Conservation (phyloP, 2,113 vertebrate species). For the Menidia beryllina region DNA sequence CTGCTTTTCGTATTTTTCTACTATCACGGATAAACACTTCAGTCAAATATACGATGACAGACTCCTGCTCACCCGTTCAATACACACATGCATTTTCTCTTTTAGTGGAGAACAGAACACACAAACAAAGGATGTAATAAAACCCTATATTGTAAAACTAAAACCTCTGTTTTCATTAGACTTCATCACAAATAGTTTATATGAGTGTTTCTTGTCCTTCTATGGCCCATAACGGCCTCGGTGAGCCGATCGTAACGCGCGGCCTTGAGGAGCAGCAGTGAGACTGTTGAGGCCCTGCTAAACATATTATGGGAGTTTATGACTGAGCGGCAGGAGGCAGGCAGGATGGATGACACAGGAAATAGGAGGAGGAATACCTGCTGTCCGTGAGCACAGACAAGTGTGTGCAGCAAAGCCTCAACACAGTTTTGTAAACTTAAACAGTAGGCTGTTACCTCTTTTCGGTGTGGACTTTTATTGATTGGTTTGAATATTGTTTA, state of each 20-base stretch:
- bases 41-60: no score
- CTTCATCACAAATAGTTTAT: constrained; percentile 35
- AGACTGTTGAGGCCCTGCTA: constrained; percentile 60
- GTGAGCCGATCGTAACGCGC: constrained; percentile 38
- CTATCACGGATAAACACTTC: no score
- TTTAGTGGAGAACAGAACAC: constrained; percentile 7
- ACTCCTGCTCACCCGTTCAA: background rate
- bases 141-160: constrained; percentile 51
- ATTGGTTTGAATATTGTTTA: background rate
- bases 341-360: constrained; percentile 49
- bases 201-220: constrained; percentile 42
- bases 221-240: constrained; percentile 21
- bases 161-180: constrained; percentile 22
- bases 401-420: constrained; percentile 5
- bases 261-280: constrained; percentile 68
- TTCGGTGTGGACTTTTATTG: background rate
- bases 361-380: constrained; percentile 62
- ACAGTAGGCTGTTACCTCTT: background rate
- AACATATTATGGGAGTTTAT: constrained; percentile 79
- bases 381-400: constrained; percentile 49
- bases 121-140: constrained; percentile 32
- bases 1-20: no score
- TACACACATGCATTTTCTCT: background rate
- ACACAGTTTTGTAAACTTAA: background rate
- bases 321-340: constrained; percentile 66